A percentile compares a stretch with the other conserved stretches of the same genome.
Evolutionary conservation across 1,140 invertebrate species (phyloP).

Genomic region (Coboldia fuscipes): DNA sequence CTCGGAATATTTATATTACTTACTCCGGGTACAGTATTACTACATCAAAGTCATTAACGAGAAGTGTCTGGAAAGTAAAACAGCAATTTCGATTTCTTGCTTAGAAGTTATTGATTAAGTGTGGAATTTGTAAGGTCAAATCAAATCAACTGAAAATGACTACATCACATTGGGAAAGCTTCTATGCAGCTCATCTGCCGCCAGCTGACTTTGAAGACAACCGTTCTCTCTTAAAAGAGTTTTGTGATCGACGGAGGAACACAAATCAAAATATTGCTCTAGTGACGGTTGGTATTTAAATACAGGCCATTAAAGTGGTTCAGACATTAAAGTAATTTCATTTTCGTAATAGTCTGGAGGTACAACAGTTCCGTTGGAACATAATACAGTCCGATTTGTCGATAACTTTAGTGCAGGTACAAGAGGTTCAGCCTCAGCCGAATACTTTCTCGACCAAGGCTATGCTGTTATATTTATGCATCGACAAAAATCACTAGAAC

Average conservation of each 20-base stretch:
- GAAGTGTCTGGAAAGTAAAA: too few species aligned
- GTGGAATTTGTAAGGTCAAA: too few species aligned
- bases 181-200: conserved; percentile 49
- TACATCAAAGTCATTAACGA: too few species aligned
- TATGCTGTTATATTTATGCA: conserved; percentile 65
- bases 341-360: conserved; percentile 60
- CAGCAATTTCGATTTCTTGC: too few species aligned
- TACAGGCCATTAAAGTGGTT: not conserved
- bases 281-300: conserved; percentile 41
- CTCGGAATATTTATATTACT: too few species aligned
- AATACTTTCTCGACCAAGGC: conserved; percentile 76
- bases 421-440: conserved; percentile 79
- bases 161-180: conserved; percentile 45
- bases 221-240: conserved; percentile 40
- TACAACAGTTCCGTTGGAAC: conserved; percentile 88
- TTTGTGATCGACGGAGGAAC: conserved; percentile 38
- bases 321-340: not conserved
- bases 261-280: conserved; percentile 44
- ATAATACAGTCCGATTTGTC: conserved; percentile 90
- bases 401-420: conserved; percentile 97
- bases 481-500: conserved; percentile 65
- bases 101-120: too few species aligned
- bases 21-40: too few species aligned
- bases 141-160: conserved; percentile 6
- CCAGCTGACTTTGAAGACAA: conserved; percentile 52